Conservation (phyloP, 1,140 invertebrate genomes). For the Tetramorium parvispinum region DNA sequence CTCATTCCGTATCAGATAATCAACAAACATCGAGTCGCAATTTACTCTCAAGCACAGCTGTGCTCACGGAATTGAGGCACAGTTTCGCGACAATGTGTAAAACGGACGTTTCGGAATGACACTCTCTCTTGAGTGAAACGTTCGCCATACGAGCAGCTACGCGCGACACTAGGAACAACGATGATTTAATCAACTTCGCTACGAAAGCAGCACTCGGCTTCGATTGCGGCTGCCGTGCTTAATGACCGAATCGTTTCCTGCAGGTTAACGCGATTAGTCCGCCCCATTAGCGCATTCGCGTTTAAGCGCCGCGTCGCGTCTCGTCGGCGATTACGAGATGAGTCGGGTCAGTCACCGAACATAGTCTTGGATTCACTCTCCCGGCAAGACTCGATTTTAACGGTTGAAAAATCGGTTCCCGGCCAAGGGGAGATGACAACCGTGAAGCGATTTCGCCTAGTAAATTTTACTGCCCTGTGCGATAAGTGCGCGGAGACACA, state of each 20-base stretch:
- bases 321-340: slow-evolving; percentile 64
- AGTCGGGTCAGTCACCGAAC: slow-evolving; percentile 47
- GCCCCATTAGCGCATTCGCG: slow-evolving; percentile 74
- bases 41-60: background rate
- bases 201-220: slow-evolving; percentile 50
- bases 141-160: slow-evolving; percentile 37
- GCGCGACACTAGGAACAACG: slow-evolving; percentile 52
- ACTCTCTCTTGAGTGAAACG: background rate
- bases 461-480: slow-evolving; percentile 20
- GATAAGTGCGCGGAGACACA: slow-evolving; percentile 29
- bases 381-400: background rate
- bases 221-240: slow-evolving; percentile 70
- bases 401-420: slow-evolving; percentile 35
- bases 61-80: background rate
- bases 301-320: slow-evolving; percentile 73
- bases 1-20: background rate
- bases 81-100: slow-evolving; percentile 20
- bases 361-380: background rate
- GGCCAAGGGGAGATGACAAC: background rate
- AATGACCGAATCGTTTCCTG: slow-evolving; percentile 74
- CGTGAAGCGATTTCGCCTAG: slow-evolving; percentile 1
- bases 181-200: slow-evolving; percentile 63
- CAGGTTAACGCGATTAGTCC: slow-evolving; percentile 74
- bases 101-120: slow-evolving; percentile 8
- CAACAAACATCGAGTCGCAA: background rate